Evolutionary conservation across 2,797 vertebrate genomes (phyloP), one percentile per base, ranked within the genome.

Genomic region (Tachyglossus aculeatus): DNA sequence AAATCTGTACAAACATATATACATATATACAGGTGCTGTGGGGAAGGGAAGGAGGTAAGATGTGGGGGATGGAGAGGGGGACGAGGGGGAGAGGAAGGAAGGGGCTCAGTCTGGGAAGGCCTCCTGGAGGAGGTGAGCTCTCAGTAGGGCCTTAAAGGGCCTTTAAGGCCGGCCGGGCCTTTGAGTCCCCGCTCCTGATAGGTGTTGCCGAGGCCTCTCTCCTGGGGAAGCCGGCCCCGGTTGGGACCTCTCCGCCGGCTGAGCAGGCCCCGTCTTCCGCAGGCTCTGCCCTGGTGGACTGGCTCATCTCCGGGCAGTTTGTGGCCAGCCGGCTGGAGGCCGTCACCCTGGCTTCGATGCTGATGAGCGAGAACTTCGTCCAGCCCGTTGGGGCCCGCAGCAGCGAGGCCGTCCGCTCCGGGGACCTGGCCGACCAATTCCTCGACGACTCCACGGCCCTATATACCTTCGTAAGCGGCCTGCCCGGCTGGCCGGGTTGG

Each of bases 201-300:
- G 13, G 48, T 54, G 40, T 40, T 31, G 5, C 5, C 9, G n/a
- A n/a, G n/a, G n/a, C n/a, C n/a, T n/a, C n/a, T n/a, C n/a, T n/a
- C n/a, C n/a, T n/a, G n/a, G n/a, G n/a, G n/a, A 56, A 52, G 19
- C 22, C 44, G 4, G 14, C 34, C 51, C 18, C 1, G 0, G 7
- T 36, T 62, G 61, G 31, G 25, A 24, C 27, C 16, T 32, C 33
- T 72, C 21, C 61, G 67, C 84, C n/a, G 78, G 2, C 1, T 51
- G 9, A 41, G 15, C 50, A 73, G 29, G 34, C 27, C 68, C 81
- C 58, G 33, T 74, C 44, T 77, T 38, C 54, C 60, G 43, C 83
- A 98, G 97, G 97, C 54, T 97, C 97, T 3, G 90, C 93, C 0
- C 87, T 96, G 85, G 95, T 98, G 67, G 97, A 98, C 90, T 99